Evolutionary conservation across 2,113 vertebrate species (phyloP), one percentile per base, ranked within the genome.

Genomic region (Corythoichthys haematopterus): DNA sequence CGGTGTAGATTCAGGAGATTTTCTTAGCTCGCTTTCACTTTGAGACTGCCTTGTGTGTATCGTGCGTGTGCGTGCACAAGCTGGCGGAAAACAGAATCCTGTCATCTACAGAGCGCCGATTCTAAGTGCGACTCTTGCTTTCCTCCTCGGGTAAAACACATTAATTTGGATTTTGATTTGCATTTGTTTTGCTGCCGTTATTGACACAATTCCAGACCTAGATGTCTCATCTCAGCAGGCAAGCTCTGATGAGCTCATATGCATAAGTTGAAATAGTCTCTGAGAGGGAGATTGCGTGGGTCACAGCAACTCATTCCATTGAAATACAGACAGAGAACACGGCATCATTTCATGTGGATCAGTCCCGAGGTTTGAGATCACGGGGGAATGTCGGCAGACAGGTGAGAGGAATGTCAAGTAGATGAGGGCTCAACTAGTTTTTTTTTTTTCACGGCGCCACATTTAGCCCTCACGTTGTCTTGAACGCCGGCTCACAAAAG

Each of bases 111-210:
- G 86, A 87, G 85, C 74, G 80, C 73, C 56, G 80, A 85, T 83
- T 88, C 83, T 83, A 87, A 88, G 86, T 87, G 79, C 78, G 85
- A 84, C 84, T 86, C 84, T 46, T 75, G n/a, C n/a, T 33, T 84
- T 86, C 74, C 86, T 86, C 87, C 85, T 88, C 79, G 52, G 89
- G 89, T 88, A 87, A 90, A 89, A 90, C 89, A 89, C 88, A 88
- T 90, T 90, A 85, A 89, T 89, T 90, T 89, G 79, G 87, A 90
- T 88, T 90, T 90, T 85, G 86, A 89, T 90, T 90, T 90, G 89
- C 89, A 90, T 90, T 90, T 90, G 87, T 90, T 89, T 90, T 88
- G 85, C 84, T 85, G 84, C 83, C 64, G 79, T 74, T 90, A 90
- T 90, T 90, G 89, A 90, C 89, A 90, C 89, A 88, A 89, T 90